Conservation (phyloP, 1,140 invertebrate genomes). For the Phymastichus coffea region DNA sequence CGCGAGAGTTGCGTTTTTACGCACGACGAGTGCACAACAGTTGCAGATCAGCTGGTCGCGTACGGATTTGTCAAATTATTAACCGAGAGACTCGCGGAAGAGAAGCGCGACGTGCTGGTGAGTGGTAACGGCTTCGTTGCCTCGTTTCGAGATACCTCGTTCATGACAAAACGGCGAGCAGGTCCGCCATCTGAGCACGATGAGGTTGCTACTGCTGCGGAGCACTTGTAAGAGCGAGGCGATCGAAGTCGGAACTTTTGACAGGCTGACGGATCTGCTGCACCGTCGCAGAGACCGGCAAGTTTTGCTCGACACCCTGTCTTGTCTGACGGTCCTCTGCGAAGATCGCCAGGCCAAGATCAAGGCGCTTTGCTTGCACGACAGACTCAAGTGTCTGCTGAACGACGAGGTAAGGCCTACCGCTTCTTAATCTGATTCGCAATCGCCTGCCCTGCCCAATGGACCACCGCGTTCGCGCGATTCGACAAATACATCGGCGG, state of each 20-base stretch:
- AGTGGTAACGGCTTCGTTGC: neutral
- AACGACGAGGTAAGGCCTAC: slow-evolving; percentile 33
- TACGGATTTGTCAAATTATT: slow-evolving; percentile 31
- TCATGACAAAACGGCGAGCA: too few relatives aligned
- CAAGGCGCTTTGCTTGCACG: too few relatives aligned
- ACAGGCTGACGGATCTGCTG: slow-evolving; percentile 32
- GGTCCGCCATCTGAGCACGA: slow-evolving; percentile 31
- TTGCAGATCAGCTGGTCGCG: slow-evolving; percentile 27
- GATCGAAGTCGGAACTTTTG: slow-evolving; percentile 31
- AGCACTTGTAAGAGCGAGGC: slow-evolving; percentile 27
- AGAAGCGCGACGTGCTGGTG: slow-evolving; percentile 34
- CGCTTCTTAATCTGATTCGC: too few relatives aligned
- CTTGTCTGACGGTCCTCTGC: slow-evolving; percentile 35
- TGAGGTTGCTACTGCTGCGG: slow-evolving; percentile 31
- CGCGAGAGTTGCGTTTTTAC: neutral
- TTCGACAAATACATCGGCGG: too few relatives aligned
- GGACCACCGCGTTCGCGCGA: too few relatives aligned
- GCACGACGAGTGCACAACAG: too few relatives aligned
- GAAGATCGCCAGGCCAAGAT: slow-evolving; percentile 31
- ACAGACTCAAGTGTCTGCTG: slow-evolving; percentile 28
- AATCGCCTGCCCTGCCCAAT: too few relatives aligned
- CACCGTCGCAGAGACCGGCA: slow-evolving; percentile 29
- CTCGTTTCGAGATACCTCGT: too few relatives aligned
- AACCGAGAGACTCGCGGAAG: slow-evolving; percentile 18
- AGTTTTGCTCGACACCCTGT: slow-evolving; percentile 27